Conservation (phyloP, 53 echinoderm and acorn worm genomes). For the Paracentrotus lividus region DNA sequence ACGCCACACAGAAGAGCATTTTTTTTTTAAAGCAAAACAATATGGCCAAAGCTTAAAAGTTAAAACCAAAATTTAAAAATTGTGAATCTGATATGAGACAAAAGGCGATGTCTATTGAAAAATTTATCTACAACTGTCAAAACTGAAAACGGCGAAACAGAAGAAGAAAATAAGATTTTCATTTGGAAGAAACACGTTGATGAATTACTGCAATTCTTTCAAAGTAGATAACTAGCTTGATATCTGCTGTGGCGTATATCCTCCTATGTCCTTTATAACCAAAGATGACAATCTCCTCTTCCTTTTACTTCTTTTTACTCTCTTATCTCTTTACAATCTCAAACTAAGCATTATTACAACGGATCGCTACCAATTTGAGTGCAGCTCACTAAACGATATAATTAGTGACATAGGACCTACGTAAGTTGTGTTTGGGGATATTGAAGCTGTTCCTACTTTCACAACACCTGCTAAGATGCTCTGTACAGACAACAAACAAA, state of each 20-base stretch:
- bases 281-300: constrained; percentile 46
- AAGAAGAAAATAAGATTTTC: constrained; percentile 47
- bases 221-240: neutral
- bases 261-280: neutral
- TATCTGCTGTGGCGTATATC: neutral
- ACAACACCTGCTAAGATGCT: neutral
- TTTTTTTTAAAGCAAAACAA: neutral
- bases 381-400: neutral
- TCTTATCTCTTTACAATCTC: neutral
- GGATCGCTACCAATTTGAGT: neutral
- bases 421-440: neutral
- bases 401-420: neutral
- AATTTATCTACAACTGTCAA: neutral
- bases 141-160: neutral
- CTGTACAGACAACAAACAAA: neutral
- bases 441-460: neutral
- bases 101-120: neutral
- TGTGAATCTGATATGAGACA: neutral
- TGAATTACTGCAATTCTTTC: neutral
- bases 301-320: neutral
- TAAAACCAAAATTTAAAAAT: neutral
- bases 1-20: neutral
- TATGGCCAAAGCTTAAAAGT: neutral
- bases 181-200: constrained; percentile 12
- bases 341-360: neutral